Evolutionary conservation across 1,140 invertebrate species (phyloP).

Genomic region (Phymorhynchus buccinoides): DNA sequence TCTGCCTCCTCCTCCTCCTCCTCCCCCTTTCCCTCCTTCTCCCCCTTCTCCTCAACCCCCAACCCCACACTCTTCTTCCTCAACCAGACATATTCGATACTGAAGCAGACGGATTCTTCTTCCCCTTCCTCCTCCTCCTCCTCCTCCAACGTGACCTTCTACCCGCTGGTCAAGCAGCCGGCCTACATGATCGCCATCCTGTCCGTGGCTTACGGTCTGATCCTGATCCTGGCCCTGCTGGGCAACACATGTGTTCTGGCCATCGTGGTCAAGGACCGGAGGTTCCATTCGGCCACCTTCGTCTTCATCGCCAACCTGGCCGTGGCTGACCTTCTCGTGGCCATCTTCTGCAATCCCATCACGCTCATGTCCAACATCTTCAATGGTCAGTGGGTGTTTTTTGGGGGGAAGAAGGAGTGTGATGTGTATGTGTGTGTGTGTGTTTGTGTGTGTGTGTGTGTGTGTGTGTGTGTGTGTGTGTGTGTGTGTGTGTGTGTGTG

Average conservation of each 20-base stretch:
- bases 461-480: background rate
- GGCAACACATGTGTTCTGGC: constrained; percentile 91
- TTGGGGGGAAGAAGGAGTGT: no score
- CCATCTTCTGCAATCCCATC: constrained; percentile 88
- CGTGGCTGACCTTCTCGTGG: constrained; percentile 90
- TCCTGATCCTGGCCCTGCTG: constrained; percentile 85
- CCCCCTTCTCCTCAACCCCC: background rate
- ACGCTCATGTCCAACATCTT: constrained; percentile 79
- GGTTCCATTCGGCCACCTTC: constrained; percentile 92
- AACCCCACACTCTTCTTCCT: background rate
- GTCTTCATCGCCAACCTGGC: constrained; percentile 94
- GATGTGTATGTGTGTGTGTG: background rate
- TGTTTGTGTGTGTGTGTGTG: background rate
- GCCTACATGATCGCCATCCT: constrained; percentile 52
- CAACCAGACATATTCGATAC: background rate
- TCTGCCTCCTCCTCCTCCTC: background rate
- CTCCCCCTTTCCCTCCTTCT: background rate
- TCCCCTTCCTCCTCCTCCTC: background rate
- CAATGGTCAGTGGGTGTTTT: constrained; percentile 53
- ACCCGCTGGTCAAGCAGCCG: constrained; percentile 47
- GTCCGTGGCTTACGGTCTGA: constrained; percentile 69
- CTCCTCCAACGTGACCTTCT: background rate
- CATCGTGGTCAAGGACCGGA: constrained; percentile 86
- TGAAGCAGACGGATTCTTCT: background rate
- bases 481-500: background rate